Conservation (phyloP, 2,888 invertebrate species). For the Eumerus sabulonum region DNA sequence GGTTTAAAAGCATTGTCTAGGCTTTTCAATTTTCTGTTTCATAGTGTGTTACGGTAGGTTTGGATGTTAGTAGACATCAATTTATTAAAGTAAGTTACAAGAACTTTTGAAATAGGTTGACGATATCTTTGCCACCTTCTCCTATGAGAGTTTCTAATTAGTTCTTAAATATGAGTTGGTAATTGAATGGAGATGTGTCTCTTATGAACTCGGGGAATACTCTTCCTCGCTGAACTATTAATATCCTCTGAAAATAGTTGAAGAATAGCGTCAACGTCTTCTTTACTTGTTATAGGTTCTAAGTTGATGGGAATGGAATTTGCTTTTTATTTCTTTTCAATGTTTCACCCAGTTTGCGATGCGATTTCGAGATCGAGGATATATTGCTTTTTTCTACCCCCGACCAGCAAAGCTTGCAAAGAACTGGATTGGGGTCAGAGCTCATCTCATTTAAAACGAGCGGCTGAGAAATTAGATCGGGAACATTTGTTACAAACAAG, state of each 20-base stretch:
- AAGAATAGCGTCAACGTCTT: not conserved
- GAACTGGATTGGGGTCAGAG: slow-evolving; percentile 21
- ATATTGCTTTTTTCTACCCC: not conserved
- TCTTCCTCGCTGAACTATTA: no score
- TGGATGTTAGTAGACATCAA: no score
- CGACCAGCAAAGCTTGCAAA: no score
- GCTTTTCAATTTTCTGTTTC: not conserved
- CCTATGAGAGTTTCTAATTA: no score
- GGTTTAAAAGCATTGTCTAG: slow-evolving; percentile 3
- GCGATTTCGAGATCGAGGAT: slow-evolving; percentile 6
- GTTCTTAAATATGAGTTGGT: no score
- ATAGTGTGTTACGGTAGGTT: not conserved
- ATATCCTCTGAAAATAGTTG: not conserved
- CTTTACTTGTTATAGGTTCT: not conserved
- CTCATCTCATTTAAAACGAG: not conserved
- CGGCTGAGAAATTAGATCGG: slow-evolving; percentile 14
- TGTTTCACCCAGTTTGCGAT: slow-evolving; percentile 14
- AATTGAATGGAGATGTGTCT: no score
- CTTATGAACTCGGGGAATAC: no score
- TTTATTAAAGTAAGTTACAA: slow-evolving; percentile 4
- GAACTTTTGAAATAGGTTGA: no score
- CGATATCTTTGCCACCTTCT: no score
- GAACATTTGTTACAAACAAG: slow-evolving; percentile 20
- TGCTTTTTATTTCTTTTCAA: slow-evolving; percentile 4
- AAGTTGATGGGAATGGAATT: slow-evolving; percentile 5